Evolutionary conservation across 2,888 invertebrate genomes (phyloP), one percentile per base, ranked within the genome.

Genomic region (Drosophila peninsularis): DNA sequence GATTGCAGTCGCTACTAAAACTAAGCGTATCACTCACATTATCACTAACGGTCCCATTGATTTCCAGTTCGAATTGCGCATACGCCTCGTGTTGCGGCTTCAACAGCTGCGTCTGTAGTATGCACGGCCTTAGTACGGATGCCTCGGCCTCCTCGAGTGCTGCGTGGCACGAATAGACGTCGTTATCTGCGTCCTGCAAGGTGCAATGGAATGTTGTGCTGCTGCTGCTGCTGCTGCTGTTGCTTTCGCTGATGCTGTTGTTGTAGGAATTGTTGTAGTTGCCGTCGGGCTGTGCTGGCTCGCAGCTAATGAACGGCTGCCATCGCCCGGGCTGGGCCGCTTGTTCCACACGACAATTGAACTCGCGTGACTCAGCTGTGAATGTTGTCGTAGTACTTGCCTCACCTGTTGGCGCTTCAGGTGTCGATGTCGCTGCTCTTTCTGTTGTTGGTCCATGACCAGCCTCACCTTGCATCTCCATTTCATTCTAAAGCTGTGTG

Each of bases 401-500:
- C 65, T 58, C 54, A 55, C 56, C 36, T 47, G 60, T 21, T 63
- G 79, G 47, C 41, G 55, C 49, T 62, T 75, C 56, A 56, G 75
- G 24, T 58, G 67, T 27, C 64, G 72, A 11, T 66, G 52, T 37
- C 37, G 52, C 10, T 21, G 52, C 27, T 52, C n/a, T 11, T n/a
- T 70, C 52, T 81, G 80, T 68, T 78, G 78, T 89, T 91, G 91
- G 91, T 88, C 91, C 78, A 84, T 75, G 90, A 91, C 90, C 92
- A 90, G 86, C 77, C 82, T 84, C 82, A 81, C 88, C 89, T 90
- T 91, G 83, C 89, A 90, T 88, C 91, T 91, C 92, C 92, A 92
- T 92, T 92, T 92, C 92, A 92, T 92, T 91, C 89, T 92, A 90
- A 91, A 91, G 91, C 91, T 86, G 90, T 91, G 72, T 50, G 54